Evolutionary conservation across 35 echinoderm and acorn worm species (phyloP).

Genomic region (Diadema setosum): DNA sequence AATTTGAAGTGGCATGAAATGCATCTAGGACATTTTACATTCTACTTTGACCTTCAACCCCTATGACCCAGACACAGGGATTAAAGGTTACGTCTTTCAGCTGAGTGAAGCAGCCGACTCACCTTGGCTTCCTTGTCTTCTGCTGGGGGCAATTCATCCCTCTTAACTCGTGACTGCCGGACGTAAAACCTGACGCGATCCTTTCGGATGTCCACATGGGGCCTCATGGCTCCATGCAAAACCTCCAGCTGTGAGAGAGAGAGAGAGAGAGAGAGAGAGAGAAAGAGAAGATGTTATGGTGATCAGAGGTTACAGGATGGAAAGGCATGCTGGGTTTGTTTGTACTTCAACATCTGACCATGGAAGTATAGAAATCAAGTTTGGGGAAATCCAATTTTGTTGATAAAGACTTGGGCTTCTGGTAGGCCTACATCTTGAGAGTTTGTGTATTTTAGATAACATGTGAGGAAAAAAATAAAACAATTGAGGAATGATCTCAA

Average conservation of each 20-base stretch:
- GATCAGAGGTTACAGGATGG: no score
- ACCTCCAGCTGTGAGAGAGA: slow-evolving; percentile 57
- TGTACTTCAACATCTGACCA: neutral
- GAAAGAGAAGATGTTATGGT: no score
- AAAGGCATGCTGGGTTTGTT: neutral
- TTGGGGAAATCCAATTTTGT: neutral
- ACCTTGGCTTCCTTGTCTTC: neutral
- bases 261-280: neutral
- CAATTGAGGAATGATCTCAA: neutral
- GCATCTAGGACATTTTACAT: no score
- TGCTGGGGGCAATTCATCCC: slow-evolving; percentile 46
- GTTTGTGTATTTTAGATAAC: no score
- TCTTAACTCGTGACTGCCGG: slow-evolving; percentile 27
- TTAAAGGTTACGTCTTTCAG: no score
- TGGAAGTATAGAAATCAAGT: neutral
- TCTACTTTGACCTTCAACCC: no score
- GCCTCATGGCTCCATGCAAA: slow-evolving; percentile 64
- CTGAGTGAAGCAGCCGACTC: no score
- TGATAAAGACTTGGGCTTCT: neutral
- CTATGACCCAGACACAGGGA: no score
- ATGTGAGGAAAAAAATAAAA: neutral
- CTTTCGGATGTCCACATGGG: neutral
- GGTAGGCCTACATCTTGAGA: neutral
- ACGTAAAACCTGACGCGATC: slow-evolving; percentile 66
- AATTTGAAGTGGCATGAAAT: no score